Conservation (phyloP, 2,797 vertebrate species). For the Esox lucius region DNA sequence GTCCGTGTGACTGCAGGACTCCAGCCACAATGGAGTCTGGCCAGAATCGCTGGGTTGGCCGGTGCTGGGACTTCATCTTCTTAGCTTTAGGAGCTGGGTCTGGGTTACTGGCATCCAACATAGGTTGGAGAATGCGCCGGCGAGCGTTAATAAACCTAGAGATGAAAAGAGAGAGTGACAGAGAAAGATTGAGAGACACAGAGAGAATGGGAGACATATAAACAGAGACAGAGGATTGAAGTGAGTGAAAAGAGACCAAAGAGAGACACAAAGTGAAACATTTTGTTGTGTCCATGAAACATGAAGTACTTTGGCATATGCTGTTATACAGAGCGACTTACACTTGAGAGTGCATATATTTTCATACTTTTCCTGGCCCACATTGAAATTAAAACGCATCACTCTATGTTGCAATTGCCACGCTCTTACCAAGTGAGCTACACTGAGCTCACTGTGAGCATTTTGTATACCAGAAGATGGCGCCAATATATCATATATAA, state of each 20-base stretch:
- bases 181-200: not conserved
- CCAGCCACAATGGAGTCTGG: conserved; percentile 97
- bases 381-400: too few species aligned
- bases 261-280: not conserved
- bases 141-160: conserved; percentile 96
- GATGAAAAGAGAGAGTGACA: not conserved
- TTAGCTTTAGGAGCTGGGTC: conserved; percentile 97
- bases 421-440: not conserved
- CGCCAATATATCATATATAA: conserved; percentile 34
- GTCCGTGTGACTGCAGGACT: conserved; percentile 89
- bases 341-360: too few species aligned
- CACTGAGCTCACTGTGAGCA: not conserved
- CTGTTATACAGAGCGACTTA: too few species aligned
- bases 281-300: not conserved
- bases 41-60: conserved; percentile 97
- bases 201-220: not conserved
- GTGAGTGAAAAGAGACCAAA: not conserved
- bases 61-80: conserved; percentile 99
- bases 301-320: too few species aligned
- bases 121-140: conserved; percentile 94
- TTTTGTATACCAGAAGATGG: conserved; percentile 77
- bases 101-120: conserved; percentile 97
- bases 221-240: not conserved
- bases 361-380: too few species aligned
- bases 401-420: not conserved